Conservation (phyloP, 2,797 vertebrate genomes). For the Gymnoscopelus braueri region DNA sequence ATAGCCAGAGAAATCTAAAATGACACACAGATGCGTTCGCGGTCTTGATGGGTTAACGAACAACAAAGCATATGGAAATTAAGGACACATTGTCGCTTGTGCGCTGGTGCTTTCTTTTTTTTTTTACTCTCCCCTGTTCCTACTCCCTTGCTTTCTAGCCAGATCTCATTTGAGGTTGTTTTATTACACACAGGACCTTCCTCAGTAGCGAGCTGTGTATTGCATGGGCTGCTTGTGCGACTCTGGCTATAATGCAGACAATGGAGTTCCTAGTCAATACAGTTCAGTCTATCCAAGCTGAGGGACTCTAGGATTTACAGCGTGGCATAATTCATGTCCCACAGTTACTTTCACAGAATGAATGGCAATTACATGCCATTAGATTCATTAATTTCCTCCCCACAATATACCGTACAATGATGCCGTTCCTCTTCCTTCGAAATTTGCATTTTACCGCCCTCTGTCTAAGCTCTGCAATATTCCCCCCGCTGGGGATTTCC, state of each 20-base stretch:
- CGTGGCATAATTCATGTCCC: slow-evolving; percentile 39
- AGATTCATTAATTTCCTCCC: slow-evolving; percentile 26
- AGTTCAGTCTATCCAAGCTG: slow-evolving; percentile 32
- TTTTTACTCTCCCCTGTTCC: background rate
- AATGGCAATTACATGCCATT: slow-evolving; percentile 59
- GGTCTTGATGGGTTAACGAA: too few relatives aligned
- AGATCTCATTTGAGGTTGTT: slow-evolving; percentile 52
- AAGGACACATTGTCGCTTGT: background rate
- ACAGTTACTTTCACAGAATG: slow-evolving; percentile 51
- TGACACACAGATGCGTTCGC: too few relatives aligned
- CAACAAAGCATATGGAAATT: slow-evolving; percentile 3
- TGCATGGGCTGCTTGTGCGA: slow-evolving; percentile 53
- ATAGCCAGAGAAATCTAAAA: too few relatives aligned
- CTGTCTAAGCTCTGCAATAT: slow-evolving; percentile 47
- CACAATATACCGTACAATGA: slow-evolving; percentile 30
- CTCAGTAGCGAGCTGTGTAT: slow-evolving; percentile 45
- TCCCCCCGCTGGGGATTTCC: slow-evolving; percentile 57
- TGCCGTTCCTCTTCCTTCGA: slow-evolving; percentile 19
- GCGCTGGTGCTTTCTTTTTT: background rate
- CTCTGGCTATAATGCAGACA: slow-evolving; percentile 47
- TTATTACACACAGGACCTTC: slow-evolving; percentile 33
- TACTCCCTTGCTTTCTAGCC: slow-evolving; percentile 28
- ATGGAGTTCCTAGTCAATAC: slow-evolving; percentile 52
- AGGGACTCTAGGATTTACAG: slow-evolving; percentile 62
- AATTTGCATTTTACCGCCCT: slow-evolving; percentile 52